Evolutionary conservation across 64 coral and sea anemone genomes (phyloP).

Genomic region (Pocillopora verrucosa): DNA sequence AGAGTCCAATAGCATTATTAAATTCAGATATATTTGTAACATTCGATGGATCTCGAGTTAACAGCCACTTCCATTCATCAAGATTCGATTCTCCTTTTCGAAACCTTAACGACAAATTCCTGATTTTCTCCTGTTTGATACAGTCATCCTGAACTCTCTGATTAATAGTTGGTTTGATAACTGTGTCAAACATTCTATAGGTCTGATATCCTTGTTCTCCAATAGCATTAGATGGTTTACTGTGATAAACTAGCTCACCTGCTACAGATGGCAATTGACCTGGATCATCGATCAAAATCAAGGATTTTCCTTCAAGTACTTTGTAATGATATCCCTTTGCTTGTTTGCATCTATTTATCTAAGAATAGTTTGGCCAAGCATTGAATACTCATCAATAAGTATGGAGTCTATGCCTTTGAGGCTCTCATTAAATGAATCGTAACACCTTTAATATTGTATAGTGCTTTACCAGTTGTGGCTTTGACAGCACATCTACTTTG

Average conservation of each 20-base stretch:
- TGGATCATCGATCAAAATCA: constrained; percentile 59
- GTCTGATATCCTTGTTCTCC: constrained; percentile 43
- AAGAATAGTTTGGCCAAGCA: constrained; percentile 54
- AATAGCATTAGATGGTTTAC: constrained; percentile 41
- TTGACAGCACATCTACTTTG: constrained; percentile 26
- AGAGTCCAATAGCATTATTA: constrained; percentile 20
- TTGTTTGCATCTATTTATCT: constrained; percentile 47
- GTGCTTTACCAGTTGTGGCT: constrained; percentile 34
- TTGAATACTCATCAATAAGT: constrained; percentile 72
- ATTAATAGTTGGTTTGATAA: constrained; percentile 56
- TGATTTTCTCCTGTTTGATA: constrained; percentile 34
- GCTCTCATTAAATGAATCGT: constrained; percentile 58
- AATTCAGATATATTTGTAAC: constrained; percentile 29
- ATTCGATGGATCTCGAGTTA: constrained; percentile 20
- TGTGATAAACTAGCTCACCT: constrained; percentile 59
- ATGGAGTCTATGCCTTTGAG: constrained; percentile 44
- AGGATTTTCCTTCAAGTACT: constrained; percentile 59
- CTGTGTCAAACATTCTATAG: constrained; percentile 48
- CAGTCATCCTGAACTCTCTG: constrained; percentile 51
- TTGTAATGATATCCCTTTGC: constrained; percentile 27
- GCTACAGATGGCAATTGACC: constrained; percentile 45
- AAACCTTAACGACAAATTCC: constrained; percentile 35
- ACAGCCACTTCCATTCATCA: constrained; percentile 53
- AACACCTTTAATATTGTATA: constrained; percentile 55
- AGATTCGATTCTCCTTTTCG: constrained; percentile 63